These are phyloP conservation scores for Eciton burchellii DNA, from an alignment of 1,140 invertebrate species.

Conservation along the genomic window DNA sequence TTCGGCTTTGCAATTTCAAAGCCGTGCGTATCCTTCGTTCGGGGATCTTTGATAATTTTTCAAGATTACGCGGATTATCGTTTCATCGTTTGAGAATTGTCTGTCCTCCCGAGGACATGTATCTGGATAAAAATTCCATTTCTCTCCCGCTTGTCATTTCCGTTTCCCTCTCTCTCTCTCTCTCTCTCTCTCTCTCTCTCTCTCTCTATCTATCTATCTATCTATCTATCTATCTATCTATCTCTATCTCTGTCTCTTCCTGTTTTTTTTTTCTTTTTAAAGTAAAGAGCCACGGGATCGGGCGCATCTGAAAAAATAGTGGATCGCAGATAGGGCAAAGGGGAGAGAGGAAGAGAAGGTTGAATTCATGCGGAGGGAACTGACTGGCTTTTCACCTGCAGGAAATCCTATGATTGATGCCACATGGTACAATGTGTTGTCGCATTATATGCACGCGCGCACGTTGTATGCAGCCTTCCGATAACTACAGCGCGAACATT, in stretches of 20 bases:
- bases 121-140: conserved; percentile 30
- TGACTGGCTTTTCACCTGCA: conserved; percentile 59
- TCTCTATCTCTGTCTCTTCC: too few relatives aligned
- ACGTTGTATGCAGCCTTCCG: conserved; percentile 46
- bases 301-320: conserved; percentile 1
- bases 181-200: too few relatives aligned
- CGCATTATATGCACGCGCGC: conserved; percentile 59
- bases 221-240: too few relatives aligned
- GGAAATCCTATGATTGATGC: conserved; percentile 70
- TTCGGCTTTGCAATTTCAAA: too few relatives aligned
- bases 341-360: neutral
- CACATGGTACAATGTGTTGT: conserved; percentile 58
- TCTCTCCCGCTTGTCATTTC: conserved; percentile 21
- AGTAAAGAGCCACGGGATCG: neutral
- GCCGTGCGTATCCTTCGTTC: too few relatives aligned
- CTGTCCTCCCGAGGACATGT: neutral
- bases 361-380: conserved; percentile 3
- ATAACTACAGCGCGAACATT: conserved; percentile 60
- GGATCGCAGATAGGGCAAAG: neutral
- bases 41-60: too few relatives aligned
- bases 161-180: too few relatives aligned
- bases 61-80: neutral
- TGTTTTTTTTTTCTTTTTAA: conserved; percentile 14
- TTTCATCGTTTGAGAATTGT: conserved; percentile 17
- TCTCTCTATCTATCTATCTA: too few relatives aligned